These are phyloP conservation scores for Phocoena phocoena DNA, from an alignment of 2,113 vertebrate species.

Conservation along the genomic window DNA sequence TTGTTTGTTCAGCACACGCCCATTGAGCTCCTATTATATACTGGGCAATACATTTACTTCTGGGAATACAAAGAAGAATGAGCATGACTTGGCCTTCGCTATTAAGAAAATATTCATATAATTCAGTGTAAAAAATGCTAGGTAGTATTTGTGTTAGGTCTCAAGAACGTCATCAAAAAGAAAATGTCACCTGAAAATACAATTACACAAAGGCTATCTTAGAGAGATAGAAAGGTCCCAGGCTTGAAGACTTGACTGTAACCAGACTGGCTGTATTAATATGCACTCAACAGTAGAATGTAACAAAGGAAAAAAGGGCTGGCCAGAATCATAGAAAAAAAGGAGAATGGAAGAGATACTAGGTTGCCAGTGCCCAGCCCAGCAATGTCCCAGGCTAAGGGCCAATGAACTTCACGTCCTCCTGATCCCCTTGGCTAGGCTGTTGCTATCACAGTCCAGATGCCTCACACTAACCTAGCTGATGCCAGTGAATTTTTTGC, in stretches of 20 bases:
- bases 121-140: not conserved
- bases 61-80: not conserved
- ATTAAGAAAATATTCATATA: slow-evolving; percentile 11
- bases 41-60: not conserved
- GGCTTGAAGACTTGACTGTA: not conserved
- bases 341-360: not conserved
- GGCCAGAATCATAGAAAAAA: not conserved
- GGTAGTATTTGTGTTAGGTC: not conserved
- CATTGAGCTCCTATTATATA: not conserved
- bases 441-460: not conserved
- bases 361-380: not conserved
- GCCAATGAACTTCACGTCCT: not conserved
- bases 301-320: not conserved
- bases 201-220: not conserved
- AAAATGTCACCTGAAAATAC: not conserved
- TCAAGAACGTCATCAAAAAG: not conserved
- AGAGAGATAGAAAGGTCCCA: not conserved
- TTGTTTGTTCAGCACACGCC: not conserved
- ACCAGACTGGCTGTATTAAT: not conserved
- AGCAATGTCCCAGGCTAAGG: not conserved
- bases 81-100: not conserved
- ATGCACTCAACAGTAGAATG: not conserved
- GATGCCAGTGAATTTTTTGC: not conserved
- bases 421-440: not conserved
- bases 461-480: not conserved